A percentile compares a stretch with the other conserved stretches of the same genome.
phyloP scores from a whole-genome alignment of 2,888 invertebrate species.

The Callyntrura guangdongensis region DNA sequence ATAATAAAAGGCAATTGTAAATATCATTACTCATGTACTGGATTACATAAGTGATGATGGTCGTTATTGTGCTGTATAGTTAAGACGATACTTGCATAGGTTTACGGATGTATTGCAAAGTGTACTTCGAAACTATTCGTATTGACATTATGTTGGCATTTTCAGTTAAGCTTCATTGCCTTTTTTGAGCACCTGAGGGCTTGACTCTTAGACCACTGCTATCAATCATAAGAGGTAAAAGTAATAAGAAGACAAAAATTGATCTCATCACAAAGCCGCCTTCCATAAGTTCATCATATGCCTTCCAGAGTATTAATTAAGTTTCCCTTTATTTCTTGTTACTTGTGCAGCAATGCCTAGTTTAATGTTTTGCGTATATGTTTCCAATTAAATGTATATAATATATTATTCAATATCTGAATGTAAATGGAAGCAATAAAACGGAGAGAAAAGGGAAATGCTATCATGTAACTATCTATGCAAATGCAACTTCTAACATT shows the following conservation, averaged over 20 bases:
- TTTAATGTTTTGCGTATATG: slow-evolving; percentile 18
- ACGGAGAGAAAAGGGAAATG: background rate
- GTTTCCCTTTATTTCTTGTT: background rate
- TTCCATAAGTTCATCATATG: slow-evolving; percentile 45
- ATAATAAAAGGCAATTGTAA: background rate
- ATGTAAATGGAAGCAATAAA: no score
- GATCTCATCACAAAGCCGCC: slow-evolving; percentile 57
- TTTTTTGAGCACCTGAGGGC: slow-evolving; percentile 41
- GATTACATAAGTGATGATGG: no score
- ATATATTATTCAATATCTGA: no score
- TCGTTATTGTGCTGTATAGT: no score
- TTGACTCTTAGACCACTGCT: slow-evolving; percentile 39
- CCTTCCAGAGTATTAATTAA: slow-evolving; percentile 48
- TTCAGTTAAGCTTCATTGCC: background rate
- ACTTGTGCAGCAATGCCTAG: background rate
- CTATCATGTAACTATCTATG: background rate
- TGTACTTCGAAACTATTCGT: background rate
- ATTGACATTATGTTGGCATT: background rate
- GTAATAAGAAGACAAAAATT: background rate
- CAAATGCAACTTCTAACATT: no score
- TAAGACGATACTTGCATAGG: background rate
- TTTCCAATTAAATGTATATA: background rate
- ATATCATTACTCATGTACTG: no score
- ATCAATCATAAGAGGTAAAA: slow-evolving; percentile 16
- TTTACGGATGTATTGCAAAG: background rate